Evolutionary conservation across 1,140 invertebrate species (phyloP).

Genomic region (Littorina saxatilis): DNA sequence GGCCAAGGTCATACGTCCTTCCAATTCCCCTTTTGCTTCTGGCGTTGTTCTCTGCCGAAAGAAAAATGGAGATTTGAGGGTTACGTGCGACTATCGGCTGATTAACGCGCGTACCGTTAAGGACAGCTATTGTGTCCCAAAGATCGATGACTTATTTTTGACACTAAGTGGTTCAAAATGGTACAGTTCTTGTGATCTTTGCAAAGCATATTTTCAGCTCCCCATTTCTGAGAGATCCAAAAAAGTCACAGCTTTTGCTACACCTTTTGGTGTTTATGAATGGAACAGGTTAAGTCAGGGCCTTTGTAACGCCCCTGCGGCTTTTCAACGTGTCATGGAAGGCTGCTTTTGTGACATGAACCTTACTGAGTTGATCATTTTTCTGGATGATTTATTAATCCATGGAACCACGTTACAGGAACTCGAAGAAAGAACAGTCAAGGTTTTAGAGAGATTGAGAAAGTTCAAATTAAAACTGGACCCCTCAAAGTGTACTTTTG

Average conservation of each 20-base stretch:
- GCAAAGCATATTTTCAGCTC: slow-evolving; percentile 17
- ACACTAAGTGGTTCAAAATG: background rate
- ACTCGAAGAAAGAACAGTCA: too few species aligned
- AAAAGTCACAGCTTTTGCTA: background rate
- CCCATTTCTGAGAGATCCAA: slow-evolving; percentile 10
- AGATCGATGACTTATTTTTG: slow-evolving; percentile 13
- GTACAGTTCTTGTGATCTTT: background rate
- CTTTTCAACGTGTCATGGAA: slow-evolving; percentile 10
- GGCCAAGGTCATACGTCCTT: slow-evolving; percentile 18
- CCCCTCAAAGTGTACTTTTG: too few species aligned
- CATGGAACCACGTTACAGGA: slow-evolving; percentile 12
- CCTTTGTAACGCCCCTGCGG: background rate
- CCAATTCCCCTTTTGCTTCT: background rate
- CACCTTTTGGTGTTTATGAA: background rate
- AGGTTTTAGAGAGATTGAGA: too few species aligned
- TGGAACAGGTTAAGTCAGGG: background rate
- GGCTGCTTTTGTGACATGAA: background rate
- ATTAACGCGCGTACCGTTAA: background rate
- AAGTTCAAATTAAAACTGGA: too few species aligned
- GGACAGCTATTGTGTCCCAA: slow-evolving; percentile 2
- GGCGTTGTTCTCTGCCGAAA: slow-evolving; percentile 8
- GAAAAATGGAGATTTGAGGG: background rate
- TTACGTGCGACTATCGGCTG: slow-evolving; percentile 18
- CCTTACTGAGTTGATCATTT: slow-evolving; percentile 22
- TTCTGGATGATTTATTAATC: slow-evolving; percentile 7